These are phyloP conservation scores for Chrysochloris asiatica DNA, from an alignment of 2,113 vertebrate genomes.

Conservation along the genomic window DNA sequence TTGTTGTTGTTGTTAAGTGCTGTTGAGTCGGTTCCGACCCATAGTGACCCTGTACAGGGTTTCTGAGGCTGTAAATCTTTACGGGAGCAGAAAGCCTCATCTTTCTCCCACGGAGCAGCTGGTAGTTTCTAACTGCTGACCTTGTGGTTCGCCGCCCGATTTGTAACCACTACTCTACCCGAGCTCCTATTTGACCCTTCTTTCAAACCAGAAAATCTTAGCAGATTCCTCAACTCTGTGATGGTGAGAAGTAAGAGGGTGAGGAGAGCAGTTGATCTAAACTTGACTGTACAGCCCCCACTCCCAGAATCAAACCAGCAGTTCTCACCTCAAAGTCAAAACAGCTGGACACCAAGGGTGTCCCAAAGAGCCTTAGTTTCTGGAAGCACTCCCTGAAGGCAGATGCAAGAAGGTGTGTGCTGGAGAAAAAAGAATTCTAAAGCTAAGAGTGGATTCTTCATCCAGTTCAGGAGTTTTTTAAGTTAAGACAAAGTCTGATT, in stretches of 20 bases:
- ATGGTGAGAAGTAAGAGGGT: too few relatives aligned
- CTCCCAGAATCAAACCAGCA: background rate
- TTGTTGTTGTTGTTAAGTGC: too few relatives aligned
- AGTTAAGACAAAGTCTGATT: background rate
- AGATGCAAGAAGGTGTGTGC: background rate
- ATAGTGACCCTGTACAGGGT: too few relatives aligned
- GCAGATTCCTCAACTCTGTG: background rate
- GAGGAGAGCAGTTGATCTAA: background rate
- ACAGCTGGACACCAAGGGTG: background rate
- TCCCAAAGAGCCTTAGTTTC: background rate
- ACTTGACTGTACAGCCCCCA: background rate
- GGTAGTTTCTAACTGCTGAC: too few relatives aligned
- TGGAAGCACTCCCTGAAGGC: background rate
- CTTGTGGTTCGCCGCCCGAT: too few relatives aligned
- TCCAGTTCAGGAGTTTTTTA: background rate
- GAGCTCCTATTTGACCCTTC: background rate
- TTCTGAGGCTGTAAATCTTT: too few relatives aligned
- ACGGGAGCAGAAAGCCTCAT: too few relatives aligned
- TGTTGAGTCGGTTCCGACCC: too few relatives aligned
- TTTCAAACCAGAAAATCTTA: background rate
- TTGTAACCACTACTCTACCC: too few relatives aligned
- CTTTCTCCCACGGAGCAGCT: too few relatives aligned
- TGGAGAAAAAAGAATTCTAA: background rate
- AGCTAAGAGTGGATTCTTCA: background rate
- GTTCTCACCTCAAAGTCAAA: background rate